phyloP scores from a whole-genome alignment of 2,113 vertebrate genomes.

The Planiliza haematocheilus region DNA sequence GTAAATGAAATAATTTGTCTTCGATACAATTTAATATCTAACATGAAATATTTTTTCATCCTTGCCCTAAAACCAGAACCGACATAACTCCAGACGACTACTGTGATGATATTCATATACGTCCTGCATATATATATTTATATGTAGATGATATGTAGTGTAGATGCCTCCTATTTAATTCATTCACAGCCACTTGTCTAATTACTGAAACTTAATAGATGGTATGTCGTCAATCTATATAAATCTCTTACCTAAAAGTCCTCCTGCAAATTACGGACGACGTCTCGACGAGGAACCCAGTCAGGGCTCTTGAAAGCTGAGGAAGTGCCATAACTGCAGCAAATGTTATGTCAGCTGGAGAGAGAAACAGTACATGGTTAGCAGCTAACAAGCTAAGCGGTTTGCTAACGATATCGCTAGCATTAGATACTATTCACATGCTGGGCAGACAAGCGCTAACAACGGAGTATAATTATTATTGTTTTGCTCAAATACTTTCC shows the following conservation, averaged over 20 bases:
- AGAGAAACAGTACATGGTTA: slow-evolving; percentile 20
- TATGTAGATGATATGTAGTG: no score
- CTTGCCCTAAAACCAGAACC: background rate
- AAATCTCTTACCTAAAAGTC: slow-evolving; percentile 77
- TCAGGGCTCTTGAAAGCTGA: slow-evolving; percentile 52
- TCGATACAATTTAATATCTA: background rate
- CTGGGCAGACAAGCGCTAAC: background rate
- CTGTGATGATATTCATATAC: background rate
- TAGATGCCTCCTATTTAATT: no score
- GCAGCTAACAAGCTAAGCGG: slow-evolving; percentile 22
- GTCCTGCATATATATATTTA: no score
- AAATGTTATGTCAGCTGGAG: background rate
- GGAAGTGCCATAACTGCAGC: slow-evolving; percentile 64
- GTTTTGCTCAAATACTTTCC: rapidly evolving
- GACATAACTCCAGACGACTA: background rate
- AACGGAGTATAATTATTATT: rapidly evolving
- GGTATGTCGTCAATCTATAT: no score
- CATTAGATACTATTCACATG: background rate
- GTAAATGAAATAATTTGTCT: background rate
- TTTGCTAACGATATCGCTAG: background rate
- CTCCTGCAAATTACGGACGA: slow-evolving; percentile 54
- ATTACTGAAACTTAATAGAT: no score
- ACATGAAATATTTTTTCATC: background rate
- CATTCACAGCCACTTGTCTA: no score
- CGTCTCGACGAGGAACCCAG: slow-evolving; percentile 46